phyloP scores from a whole-genome alignment of 2,797 vertebrate species.

The Epinephelus coioides region DNA sequence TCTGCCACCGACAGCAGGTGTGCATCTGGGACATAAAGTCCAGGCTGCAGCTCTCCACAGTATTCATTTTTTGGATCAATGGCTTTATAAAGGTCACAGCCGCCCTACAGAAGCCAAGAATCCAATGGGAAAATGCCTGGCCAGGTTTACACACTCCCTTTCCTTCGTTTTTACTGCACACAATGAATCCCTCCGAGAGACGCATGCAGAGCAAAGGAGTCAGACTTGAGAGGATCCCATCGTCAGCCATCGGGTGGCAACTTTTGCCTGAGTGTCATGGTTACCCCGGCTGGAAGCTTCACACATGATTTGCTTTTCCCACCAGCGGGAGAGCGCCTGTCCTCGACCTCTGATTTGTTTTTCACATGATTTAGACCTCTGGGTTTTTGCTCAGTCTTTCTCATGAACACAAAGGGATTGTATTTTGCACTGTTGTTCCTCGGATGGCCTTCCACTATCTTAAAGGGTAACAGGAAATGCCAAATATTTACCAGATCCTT shows the following conservation, averaged over 20 bases:
- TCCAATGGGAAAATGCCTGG: slow-evolving; percentile 55
- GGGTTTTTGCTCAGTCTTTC: slow-evolving; percentile 59
- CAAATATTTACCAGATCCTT: slow-evolving; percentile 64
- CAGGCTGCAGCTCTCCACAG: slow-evolving; percentile 57
- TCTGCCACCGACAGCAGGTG: slow-evolving; percentile 79
- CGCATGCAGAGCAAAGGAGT: slow-evolving; percentile 30
- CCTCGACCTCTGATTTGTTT: slow-evolving; percentile 75
- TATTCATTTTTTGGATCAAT: slow-evolving; percentile 70
- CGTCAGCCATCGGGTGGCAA: slow-evolving; percentile 54
- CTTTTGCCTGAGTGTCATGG: slow-evolving; percentile 72
- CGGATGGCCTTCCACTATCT: slow-evolving; percentile 28
- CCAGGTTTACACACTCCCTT: slow-evolving; percentile 61
- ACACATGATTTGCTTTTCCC: slow-evolving; percentile 84
- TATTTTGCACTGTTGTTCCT: slow-evolving; percentile 43
- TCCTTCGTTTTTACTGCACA: slow-evolving; percentile 55
- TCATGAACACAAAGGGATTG: slow-evolving; percentile 56
- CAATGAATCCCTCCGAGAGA: slow-evolving; percentile 72
- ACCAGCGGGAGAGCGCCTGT: slow-evolving; percentile 73
- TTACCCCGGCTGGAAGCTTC: slow-evolving; percentile 73
- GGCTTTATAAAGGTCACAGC: slow-evolving; percentile 81
- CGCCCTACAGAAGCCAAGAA: slow-evolving; percentile 53
- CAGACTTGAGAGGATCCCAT: slow-evolving; percentile 54
- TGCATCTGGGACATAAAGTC: slow-evolving; percentile 72
- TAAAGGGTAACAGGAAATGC: slow-evolving; percentile 65
- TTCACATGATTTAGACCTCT: slow-evolving; percentile 72